A percentile compares a stretch with the other conserved stretches of the same genome.
phyloP scores from a whole-genome alignment of 2,797 vertebrate genomes.

The Sebastes kiyomatsui region DNA sequence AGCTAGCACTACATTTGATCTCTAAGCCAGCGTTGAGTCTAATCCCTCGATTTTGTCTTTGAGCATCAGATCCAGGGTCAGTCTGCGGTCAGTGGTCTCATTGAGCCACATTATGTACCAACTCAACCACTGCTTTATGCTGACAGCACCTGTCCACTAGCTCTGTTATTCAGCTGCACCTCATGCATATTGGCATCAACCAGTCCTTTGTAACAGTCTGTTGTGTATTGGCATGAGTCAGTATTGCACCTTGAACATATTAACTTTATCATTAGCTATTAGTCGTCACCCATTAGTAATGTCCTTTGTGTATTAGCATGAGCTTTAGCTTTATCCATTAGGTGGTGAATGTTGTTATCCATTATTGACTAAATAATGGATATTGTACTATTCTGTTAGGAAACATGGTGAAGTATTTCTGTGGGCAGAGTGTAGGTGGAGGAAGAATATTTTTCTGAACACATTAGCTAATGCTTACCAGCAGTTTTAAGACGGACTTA shows the following conservation, averaged over 20 bases:
- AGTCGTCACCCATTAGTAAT: slow-evolving; percentile 5
- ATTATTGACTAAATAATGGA: slow-evolving; percentile 11
- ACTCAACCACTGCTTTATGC: neutral
- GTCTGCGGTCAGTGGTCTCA: slow-evolving; percentile 3
- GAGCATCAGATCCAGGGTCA: slow-evolving; percentile 17
- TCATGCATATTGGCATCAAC: neutral
- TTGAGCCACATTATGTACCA: neutral
- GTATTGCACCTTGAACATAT: slow-evolving; percentile 6
- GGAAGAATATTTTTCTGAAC: neutral
- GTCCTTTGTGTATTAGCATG: slow-evolving; percentile 19
- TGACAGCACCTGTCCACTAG: neutral
- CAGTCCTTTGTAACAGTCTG: neutral
- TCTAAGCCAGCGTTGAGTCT: neutral
- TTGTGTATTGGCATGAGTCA: neutral
- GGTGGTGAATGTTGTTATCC: neutral
- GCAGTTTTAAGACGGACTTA: too few species aligned
- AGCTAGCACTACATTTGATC: neutral
- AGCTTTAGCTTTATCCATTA: slow-evolving; percentile 14
- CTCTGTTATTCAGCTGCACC: neutral
- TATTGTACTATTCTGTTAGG: neutral
- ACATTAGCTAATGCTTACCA: neutral
- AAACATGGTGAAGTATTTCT: too few species aligned
- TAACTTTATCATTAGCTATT: slow-evolving; percentile 18
- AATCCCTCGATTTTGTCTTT: too few species aligned
- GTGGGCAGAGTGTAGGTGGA: neutral